A percentile compares a stretch with the other conserved stretches of the same genome.
Conservation (phyloP, 2,888 invertebrate species). For the Neelides folsomi region DNA sequence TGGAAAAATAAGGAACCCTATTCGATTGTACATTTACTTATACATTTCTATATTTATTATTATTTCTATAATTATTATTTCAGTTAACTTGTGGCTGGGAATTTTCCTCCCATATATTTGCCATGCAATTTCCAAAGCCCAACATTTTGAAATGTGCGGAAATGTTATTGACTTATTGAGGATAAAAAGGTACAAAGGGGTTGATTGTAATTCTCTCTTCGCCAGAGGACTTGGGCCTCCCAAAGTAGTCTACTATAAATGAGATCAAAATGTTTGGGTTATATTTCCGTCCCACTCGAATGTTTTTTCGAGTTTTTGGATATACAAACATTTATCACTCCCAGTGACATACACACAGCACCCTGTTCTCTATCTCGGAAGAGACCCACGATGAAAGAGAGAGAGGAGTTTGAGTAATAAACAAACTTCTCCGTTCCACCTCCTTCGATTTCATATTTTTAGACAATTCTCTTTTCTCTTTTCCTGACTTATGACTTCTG, state of each 20-base stretch:
- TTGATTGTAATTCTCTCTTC: neutral
- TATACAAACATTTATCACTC: constrained; percentile 28
- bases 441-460: neutral
- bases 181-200: too few relatives aligned
- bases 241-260: constrained; percentile 4
- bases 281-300: constrained; percentile 16
- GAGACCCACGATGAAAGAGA: neutral
- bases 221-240: neutral
- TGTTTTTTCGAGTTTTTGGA: constrained; percentile 17
- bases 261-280: constrained; percentile 23
- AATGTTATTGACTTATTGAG: too few relatives aligned
- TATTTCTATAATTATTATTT: too few relatives aligned
- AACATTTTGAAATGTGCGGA: too few relatives aligned
- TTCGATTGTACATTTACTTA: too few relatives aligned
- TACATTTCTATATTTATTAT: too few relatives aligned
- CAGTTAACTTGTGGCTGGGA: too few relatives aligned
- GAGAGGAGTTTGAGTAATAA: neutral
- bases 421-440: constrained; percentile 12
- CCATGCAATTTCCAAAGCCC: too few relatives aligned
- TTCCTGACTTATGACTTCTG: too few relatives aligned
- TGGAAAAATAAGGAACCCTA: too few relatives aligned
- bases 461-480: too few relatives aligned
- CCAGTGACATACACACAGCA: constrained; percentile 18
- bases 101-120: too few relatives aligned
- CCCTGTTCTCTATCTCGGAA: neutral